Percentiles rank a stretch among this genome's conserved stretches.
phyloP scores from a whole-genome alignment of 2,113 vertebrate species.

The Orcinus orca region DNA sequence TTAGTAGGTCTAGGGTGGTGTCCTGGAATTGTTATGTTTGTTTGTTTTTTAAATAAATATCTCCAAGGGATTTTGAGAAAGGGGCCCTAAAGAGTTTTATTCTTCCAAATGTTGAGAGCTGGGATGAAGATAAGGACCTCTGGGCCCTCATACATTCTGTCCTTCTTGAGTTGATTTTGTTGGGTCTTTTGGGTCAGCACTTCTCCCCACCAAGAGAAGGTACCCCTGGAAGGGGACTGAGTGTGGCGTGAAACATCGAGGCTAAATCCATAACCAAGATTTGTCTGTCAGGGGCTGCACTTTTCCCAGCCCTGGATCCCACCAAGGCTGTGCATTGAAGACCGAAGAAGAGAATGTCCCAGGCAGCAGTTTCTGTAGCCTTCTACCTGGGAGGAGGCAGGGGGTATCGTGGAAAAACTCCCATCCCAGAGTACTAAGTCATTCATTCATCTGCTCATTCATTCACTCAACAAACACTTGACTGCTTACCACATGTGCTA shows the following conservation, averaged over 20 bases:
- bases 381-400: neutral
- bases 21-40: neutral
- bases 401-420: neutral
- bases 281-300: neutral
- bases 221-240: neutral
- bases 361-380: neutral
- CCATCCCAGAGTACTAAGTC: neutral
- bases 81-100: neutral
- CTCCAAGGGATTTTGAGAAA: conserved; percentile 7
- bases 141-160: neutral
- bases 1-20: neutral
- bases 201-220: neutral
- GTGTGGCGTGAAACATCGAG: neutral
- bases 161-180: neutral
- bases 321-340: neutral
- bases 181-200: neutral
- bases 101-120: neutral
- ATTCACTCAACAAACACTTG: neutral
- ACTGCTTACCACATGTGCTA: neutral
- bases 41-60: neutral
- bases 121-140: neutral
- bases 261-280: neutral
- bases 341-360: neutral
- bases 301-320: neutral
- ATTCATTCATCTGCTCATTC: neutral